A percentile compares a stretch with the other conserved stretches of the same genome.
Evolutionary conservation across 64 coral and sea anemone species (phyloP).

Genomic region (Porites australiensis): DNA sequence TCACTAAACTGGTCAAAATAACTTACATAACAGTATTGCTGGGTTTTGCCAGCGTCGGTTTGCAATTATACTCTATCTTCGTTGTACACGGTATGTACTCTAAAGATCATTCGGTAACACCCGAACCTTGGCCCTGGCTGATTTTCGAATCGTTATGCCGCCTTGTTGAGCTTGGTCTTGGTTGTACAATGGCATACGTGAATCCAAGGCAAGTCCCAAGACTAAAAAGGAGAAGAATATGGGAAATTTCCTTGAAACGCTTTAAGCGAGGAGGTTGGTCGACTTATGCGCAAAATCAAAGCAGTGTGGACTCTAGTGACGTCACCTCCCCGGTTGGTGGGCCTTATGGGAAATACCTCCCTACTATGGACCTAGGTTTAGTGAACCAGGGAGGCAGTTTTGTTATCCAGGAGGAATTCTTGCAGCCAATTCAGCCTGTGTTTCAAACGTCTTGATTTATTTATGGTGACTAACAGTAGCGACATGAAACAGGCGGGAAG

Average conservation of each 20-base stretch:
- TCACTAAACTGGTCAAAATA: conserved; percentile 80
- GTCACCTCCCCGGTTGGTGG: not conserved
- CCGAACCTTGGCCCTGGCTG: conserved; percentile 75
- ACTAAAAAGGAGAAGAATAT: not conserved
- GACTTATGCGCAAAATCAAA: conserved; percentile 17
- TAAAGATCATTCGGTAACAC: not conserved
- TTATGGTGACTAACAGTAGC: not conserved
- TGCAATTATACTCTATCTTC: conserved; percentile 83
- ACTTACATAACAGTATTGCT: conserved; percentile 78
- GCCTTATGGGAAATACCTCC: not conserved
- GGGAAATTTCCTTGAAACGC: not conserved
- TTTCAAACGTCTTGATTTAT: not conserved
- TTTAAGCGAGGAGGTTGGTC: not conserved
- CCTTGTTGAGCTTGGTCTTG: conserved; percentile 69
- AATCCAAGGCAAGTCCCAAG: conserved; percentile 60
- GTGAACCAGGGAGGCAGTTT: not conserved
- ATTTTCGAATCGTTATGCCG: conserved; percentile 71
- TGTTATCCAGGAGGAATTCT: not conserved
- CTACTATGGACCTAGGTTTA: not conserved
- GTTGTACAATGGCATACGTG: conserved; percentile 83
- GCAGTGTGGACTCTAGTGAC: not conserved
- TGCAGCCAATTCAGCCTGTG: not conserved
- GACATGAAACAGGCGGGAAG: too few relatives aligned
- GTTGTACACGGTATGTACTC: conserved; percentile 73
- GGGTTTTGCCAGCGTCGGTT: conserved; percentile 55